Base-by-base conservation (phyloP, 2,797 vertebrate species). In the Alcedo quadribrachys region DNA sequence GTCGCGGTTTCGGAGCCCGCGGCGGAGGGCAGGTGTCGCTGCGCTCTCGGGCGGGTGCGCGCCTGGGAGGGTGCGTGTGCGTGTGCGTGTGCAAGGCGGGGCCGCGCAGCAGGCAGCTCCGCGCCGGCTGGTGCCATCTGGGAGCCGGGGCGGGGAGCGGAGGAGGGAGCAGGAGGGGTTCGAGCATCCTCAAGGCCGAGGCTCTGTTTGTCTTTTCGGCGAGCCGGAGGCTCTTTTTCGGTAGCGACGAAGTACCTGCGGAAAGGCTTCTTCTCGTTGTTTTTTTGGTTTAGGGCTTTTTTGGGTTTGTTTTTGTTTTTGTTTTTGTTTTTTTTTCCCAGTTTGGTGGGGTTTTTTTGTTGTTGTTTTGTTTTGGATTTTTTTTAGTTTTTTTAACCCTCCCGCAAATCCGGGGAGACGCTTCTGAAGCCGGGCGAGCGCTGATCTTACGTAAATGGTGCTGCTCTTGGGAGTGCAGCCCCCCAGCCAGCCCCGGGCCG, bases 1-100 rank as follows among this genome's bases (percentile, higher is more conserved):
- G 6, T 2, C 22, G 75, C 35, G 53, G 6, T 32, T 8, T 10
- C 57, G 27, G 61, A 60, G 20, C 69, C 57, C 30, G 61, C 67
- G 30, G 77, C 58, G 3, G 45, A 43, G 79, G 58, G 92, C 93
- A 33, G 67, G 97, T 37, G 32, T 25, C 94, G 96, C 97, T 96
- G 98, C 97, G 98, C 97, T 46, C 33, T 25, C 3, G 40, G 17
- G 45, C 32, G 50, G 40, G 45, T 18, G 69, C 15, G 50, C 17
- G 58, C 18, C 37, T 40, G 19, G 24, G 42, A 24, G 55, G 5
- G 71, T n/a, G 32, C 6, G 37, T 4, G 57, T 7, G 48, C 45
- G 50, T 27, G 50, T 51, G 25, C 11, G 69, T 9, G 69, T 15
- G 57, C 80, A 37, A 81, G 91, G 93, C 91, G 93, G 93, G 85